Percentiles rank a stretch among this genome's conserved stretches.
phyloP scores from a whole-genome alignment of 2,113 vertebrate genomes.

The Lophius piscatorius region DNA sequence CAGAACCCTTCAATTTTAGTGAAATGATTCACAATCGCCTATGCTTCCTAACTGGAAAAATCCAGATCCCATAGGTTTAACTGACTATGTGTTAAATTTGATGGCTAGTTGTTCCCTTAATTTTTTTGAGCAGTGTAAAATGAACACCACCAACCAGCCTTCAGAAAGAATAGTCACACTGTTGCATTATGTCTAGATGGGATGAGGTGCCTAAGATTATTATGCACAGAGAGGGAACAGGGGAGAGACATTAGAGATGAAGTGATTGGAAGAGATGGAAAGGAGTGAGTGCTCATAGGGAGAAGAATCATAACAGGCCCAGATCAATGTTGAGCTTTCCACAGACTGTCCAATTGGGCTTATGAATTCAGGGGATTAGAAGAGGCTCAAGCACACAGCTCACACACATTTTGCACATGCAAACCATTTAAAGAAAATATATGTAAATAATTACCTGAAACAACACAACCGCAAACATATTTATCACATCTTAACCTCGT shows the following conservation, averaged over 20 bases:
- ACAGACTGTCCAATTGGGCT: constrained; percentile 74
- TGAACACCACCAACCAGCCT: constrained; percentile 7
- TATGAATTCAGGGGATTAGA: constrained; percentile 74
- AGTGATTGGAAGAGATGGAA: constrained; percentile 14
- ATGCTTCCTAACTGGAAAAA: too few species aligned
- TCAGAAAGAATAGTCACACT: not conserved
- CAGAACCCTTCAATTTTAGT: too few species aligned
- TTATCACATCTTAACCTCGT: constrained; percentile 31
- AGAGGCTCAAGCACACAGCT: constrained; percentile 10
- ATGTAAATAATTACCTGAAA: constrained; percentile 13
- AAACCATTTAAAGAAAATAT: constrained; percentile 42
- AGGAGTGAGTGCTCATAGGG: constrained; percentile 31
- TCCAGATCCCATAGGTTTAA: too few species aligned
- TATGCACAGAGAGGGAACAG: not conserved
- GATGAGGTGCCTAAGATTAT: constrained; percentile 10
- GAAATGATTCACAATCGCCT: too few species aligned
- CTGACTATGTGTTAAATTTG: too few species aligned
- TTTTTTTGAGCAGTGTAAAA: constrained; percentile 1
- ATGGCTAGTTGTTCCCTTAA: constrained; percentile 4
- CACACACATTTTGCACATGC: not conserved
- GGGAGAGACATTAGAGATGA: constrained; percentile 1
- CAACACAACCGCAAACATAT: constrained; percentile 16
- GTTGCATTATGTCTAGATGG: constrained; percentile 16
- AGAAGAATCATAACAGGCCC: constrained; percentile 50
- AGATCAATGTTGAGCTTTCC: constrained; percentile 64